phyloP scores from a whole-genome alignment of 2,113 vertebrate species.

The Zosterops hypoxanthus region DNA sequence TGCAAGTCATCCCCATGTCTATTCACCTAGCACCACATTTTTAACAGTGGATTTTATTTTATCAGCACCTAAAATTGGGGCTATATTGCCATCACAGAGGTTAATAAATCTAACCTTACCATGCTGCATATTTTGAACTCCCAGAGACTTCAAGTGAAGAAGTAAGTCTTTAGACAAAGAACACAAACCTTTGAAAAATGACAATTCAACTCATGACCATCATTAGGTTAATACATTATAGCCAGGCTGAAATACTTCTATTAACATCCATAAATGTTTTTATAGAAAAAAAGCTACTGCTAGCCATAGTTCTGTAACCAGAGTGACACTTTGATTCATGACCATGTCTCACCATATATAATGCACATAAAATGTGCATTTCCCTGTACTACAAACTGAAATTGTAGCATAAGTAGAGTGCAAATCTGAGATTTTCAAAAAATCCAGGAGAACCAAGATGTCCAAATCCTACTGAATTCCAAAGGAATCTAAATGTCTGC shows the following conservation, averaged over 20 bases:
- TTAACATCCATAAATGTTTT: background rate
- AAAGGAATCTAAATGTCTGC: background rate
- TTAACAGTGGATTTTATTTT: constrained; percentile 47
- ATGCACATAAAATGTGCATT: background rate
- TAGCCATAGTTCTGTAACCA: background rate
- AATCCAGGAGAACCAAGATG: background rate
- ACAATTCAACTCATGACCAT: background rate
- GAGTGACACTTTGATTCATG: background rate
- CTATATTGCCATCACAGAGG: background rate
- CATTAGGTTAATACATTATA: background rate
- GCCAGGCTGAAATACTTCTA: background rate
- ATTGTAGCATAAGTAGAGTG: background rate
- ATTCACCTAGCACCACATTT: constrained; percentile 70
- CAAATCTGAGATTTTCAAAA: background rate
- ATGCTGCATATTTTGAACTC: background rate
- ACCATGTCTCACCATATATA: background rate
- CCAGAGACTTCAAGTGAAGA: constrained; percentile 23
- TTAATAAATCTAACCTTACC: constrained; percentile 1
- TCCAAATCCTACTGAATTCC: background rate
- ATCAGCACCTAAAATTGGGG: background rate
- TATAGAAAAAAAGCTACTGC: background rate
- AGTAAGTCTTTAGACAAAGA: background rate
- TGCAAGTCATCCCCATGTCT: constrained; percentile 26
- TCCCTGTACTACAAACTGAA: background rate
- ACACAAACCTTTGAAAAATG: background rate